phyloP scores from a whole-genome alignment of 2,113 vertebrate genomes.

The Acanthisitta chloris region DNA sequence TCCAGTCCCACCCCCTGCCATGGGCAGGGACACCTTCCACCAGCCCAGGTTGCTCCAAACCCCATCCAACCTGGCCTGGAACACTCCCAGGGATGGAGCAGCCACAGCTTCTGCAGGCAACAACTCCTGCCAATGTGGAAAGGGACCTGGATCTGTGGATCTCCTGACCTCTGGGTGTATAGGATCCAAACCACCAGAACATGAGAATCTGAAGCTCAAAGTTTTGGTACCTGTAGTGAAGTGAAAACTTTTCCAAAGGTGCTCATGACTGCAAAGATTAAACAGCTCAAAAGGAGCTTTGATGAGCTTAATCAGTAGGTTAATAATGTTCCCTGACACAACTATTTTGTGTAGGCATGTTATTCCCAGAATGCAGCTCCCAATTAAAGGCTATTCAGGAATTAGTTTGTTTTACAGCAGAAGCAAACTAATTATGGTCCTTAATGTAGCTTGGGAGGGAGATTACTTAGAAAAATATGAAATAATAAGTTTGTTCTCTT shows the following conservation, averaged over 20 bases:
- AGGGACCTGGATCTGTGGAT: neutral
- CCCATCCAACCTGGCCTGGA: neutral
- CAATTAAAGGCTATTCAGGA: neutral
- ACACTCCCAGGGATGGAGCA: neutral
- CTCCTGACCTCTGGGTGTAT: neutral
- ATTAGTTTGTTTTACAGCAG: slow-evolving; percentile 12
- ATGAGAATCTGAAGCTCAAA: neutral
- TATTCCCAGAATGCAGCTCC: neutral
- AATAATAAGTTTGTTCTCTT: slow-evolving; percentile 8
- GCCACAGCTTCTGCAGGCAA: neutral
- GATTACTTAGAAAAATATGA: neutral
- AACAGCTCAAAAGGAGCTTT: neutral
- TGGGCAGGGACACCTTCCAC: neutral
- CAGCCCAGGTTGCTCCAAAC: neutral
- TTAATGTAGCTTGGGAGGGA: neutral
- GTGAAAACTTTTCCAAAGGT: neutral
- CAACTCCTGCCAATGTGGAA: neutral
- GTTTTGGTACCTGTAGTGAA: too few species aligned
- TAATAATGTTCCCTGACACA: neutral
- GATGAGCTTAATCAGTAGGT: neutral
- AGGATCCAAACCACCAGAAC: neutral
- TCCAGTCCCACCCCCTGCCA: too few species aligned
- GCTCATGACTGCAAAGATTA: neutral
- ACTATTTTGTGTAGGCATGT: neutral
- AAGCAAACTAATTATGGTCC: slow-evolving; percentile 11